Conservation (phyloP, 2,888 invertebrate species). For the Omphaloscelis lunosa region DNA sequence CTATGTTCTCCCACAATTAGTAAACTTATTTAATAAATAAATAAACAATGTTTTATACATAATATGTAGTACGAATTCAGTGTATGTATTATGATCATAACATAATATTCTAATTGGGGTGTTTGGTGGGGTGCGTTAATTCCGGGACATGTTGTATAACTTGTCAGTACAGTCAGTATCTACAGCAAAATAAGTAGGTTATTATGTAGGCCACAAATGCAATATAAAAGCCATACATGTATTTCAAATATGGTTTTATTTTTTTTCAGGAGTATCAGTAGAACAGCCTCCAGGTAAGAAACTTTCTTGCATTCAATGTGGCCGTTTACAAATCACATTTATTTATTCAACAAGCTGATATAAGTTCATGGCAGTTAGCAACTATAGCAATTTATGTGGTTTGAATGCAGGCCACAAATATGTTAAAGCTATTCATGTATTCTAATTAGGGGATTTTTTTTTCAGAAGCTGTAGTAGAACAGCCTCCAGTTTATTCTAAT, state of each 20-base stretch:
- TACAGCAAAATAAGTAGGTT: neutral
- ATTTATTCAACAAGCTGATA: neutral
- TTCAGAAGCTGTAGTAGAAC: constrained; percentile 25
- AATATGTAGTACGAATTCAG: too few relatives aligned
- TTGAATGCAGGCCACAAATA: neutral
- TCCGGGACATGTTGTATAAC: neutral
- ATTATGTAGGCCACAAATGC: neutral
- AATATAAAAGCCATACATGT: neutral
- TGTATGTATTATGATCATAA: too few relatives aligned
- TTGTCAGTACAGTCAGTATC: neutral
- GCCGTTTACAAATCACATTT: neutral
- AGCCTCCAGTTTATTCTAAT: constrained; percentile 28
- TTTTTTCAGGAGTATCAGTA: constrained; percentile 30
- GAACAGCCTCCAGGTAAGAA: constrained; percentile 51
- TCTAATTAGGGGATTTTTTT: constrained; percentile 1
- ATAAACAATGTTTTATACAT: too few relatives aligned
- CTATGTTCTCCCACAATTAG: too few relatives aligned
- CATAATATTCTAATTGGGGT: too few relatives aligned
- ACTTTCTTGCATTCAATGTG: neutral
- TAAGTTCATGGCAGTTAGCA: neutral
- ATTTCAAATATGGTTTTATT: neutral
- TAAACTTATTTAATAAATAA: too few relatives aligned
- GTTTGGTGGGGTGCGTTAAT: too few relatives aligned
- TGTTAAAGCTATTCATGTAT: neutral
- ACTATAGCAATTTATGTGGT: neutral